These are phyloP conservation scores for Anabas testudineus DNA, from an alignment of 2,797 vertebrate species.

Conservation along the genomic window DNA sequence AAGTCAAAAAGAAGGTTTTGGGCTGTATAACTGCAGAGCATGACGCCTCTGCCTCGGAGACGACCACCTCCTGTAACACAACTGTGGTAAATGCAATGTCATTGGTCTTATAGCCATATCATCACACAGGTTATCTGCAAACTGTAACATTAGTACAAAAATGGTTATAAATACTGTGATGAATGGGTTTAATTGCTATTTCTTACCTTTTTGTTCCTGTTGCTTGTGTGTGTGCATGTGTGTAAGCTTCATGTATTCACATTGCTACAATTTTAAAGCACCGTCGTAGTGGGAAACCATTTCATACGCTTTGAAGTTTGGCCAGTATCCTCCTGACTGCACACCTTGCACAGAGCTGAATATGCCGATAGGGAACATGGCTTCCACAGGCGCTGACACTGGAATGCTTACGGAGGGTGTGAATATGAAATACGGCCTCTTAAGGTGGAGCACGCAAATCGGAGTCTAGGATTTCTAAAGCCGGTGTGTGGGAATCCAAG, in stretches of 20 bases:
- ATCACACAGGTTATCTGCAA: background rate
- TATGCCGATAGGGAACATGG: conserved; percentile 57
- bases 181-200: background rate
- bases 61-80: background rate
- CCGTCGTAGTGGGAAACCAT: conserved; percentile 55
- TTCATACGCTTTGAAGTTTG: conserved; percentile 67
- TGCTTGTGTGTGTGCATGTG: background rate
- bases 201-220: conserved; percentile 11
- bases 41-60: background rate
- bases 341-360: conserved; percentile 7
- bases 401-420: conserved; percentile 59
- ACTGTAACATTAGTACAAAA: too few species aligned
- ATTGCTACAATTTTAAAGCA: conserved; percentile 24
- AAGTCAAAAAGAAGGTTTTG: background rate
- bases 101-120: background rate
- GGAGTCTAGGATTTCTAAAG: conserved; percentile 56
- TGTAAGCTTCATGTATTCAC: conserved; percentile 21
- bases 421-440: conserved; percentile 69
- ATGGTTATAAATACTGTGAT: too few species aligned
- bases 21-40: background rate
- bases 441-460: conserved; percentile 49
- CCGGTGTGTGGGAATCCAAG: conserved; percentile 53
- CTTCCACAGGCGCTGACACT: conserved; percentile 46
- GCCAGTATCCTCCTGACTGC: conserved; percentile 38
- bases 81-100: background rate